Percentiles rank a stretch among this genome's conserved stretches.
Evolutionary conservation across 1,140 invertebrate species (phyloP).

Genomic region (Lasaia peninsularis): DNA sequence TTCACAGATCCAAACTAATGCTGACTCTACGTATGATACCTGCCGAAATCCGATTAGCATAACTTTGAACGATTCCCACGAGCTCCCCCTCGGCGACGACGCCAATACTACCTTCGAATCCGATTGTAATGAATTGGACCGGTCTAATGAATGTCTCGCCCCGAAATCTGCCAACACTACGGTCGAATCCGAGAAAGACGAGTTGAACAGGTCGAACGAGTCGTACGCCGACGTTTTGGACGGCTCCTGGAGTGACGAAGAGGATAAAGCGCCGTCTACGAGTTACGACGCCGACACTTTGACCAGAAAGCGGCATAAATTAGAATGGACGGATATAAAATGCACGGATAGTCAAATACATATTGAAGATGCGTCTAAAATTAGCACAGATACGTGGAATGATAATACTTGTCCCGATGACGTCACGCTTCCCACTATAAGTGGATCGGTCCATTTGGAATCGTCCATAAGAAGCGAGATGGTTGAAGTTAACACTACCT

Average conservation of each 20-base stretch:
- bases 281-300: constrained; percentile 32
- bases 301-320: constrained; percentile 34
- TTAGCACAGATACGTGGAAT: constrained; percentile 83
- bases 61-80: constrained; percentile 15
- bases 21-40: too few relatives aligned
- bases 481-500: constrained; percentile 43
- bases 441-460: constrained; percentile 83
- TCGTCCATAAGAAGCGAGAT: constrained; percentile 83
- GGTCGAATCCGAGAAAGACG: constrained; percentile 50
- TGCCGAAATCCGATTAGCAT: not conserved
- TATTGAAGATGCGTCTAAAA: constrained; percentile 25
- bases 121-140: constrained; percentile 35
- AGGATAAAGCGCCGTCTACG: constrained; percentile 20
- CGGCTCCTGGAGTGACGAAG: constrained; percentile 51
- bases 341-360: constrained; percentile 24
- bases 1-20: too few relatives aligned
- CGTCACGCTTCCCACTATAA: constrained; percentile 87
- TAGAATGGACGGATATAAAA: constrained; percentile 54
- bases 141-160: constrained; percentile 67
- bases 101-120: constrained; percentile 40
- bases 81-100: constrained; percentile 32
- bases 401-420: constrained; percentile 86
- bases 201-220: constrained; percentile 69
- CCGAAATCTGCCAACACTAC: constrained; percentile 48
- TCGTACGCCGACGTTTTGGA: constrained; percentile 63